These are phyloP conservation scores for Torymus aiolomorphi DNA, from an alignment of 2,888 invertebrate genomes.

Conservation along the genomic window DNA sequence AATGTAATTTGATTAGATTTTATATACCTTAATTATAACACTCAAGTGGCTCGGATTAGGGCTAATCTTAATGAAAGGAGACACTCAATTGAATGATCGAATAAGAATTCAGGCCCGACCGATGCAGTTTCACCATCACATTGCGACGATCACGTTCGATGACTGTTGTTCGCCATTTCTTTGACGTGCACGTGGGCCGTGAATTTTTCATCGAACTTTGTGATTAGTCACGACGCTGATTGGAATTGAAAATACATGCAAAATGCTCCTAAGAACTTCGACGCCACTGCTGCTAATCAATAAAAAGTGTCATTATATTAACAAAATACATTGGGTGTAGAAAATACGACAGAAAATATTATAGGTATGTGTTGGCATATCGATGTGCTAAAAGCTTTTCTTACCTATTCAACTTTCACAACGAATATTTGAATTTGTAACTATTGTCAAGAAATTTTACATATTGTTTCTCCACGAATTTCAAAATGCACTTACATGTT, in stretches of 20 bases:
- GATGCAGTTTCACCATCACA: background rate
- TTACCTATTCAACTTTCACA: background rate
- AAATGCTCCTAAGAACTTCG: background rate
- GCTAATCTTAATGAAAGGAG: conserved; percentile 2
- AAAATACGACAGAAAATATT: background rate
- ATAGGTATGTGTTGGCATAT: background rate
- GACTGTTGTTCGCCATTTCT: background rate
- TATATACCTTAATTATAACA: too few relatives aligned
- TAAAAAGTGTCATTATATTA: background rate
- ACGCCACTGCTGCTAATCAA: background rate
- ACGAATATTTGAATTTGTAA: conserved; percentile 17
- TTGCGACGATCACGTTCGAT: too few relatives aligned
- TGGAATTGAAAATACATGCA: conserved; percentile 27
- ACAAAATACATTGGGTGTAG: too few relatives aligned
- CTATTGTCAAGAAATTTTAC: too few relatives aligned
- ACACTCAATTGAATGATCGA: conserved; percentile 25
- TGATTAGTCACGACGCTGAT: conserved; percentile 23
- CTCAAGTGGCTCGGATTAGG: too few relatives aligned
- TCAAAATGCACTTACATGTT: too few relatives aligned
- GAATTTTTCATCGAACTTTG: conserved; percentile 24
- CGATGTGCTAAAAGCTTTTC: too few relatives aligned
- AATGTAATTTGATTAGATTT: too few relatives aligned
- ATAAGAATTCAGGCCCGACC: conserved; percentile 3
- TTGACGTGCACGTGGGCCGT: conserved; percentile 17
- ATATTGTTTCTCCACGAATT: too few relatives aligned